These are phyloP conservation scores for Bombus sylvicola DNA, from an alignment of 1,140 invertebrate genomes.

Conservation along the genomic window DNA sequence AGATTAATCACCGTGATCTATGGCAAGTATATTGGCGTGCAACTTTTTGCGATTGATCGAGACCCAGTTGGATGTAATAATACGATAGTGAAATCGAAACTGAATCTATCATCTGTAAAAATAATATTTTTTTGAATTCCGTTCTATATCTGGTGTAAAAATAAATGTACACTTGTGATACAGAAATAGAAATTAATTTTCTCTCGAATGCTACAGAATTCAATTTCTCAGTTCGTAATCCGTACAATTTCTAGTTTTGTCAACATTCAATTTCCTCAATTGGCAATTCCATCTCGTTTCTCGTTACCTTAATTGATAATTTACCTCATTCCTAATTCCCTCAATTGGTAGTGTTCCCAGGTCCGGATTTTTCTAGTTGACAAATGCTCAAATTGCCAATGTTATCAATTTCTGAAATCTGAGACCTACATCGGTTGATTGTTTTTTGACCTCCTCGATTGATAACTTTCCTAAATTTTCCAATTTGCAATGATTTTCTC, in stretches of 20 bases:
- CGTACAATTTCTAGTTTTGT: not conserved
- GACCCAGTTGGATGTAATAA: conserved; percentile 12
- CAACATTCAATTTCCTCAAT: too few relatives aligned
- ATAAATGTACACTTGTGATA: too few relatives aligned
- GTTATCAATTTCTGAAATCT: not conserved
- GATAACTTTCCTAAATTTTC: too few relatives aligned
- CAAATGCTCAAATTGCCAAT: not conserved
- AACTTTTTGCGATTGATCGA: conserved; percentile 1
- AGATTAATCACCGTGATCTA: conserved; percentile 47
- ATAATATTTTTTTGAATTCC: not conserved
- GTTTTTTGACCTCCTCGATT: too few relatives aligned
- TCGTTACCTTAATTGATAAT: not conserved
- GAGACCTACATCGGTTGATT: too few relatives aligned
- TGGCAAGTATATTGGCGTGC: not conserved
- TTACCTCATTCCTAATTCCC: not conserved
- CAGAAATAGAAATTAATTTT: not conserved
- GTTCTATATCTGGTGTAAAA: not conserved
- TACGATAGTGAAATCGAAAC: conserved; percentile 19
- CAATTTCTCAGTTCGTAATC: not conserved
- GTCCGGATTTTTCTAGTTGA: not conserved
- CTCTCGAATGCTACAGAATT: not conserved
- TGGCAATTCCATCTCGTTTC: not conserved
- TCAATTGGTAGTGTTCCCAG: not conserved
- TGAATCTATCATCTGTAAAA: not conserved
- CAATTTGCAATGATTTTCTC: too few relatives aligned